phyloP scores from a whole-genome alignment of 2,113 vertebrate species.

The Garra rufa region DNA sequence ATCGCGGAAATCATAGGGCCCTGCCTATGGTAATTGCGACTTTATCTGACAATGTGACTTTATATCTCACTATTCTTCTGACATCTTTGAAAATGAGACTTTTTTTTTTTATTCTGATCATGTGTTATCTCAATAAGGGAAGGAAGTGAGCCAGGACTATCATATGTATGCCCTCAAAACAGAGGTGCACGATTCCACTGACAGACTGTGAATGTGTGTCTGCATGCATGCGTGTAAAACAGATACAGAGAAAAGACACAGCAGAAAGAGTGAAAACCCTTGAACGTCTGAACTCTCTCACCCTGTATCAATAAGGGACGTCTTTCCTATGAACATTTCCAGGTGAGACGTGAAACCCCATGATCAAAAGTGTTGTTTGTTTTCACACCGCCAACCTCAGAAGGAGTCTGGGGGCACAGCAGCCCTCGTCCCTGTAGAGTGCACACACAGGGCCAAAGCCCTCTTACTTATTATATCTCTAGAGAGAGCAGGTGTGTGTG shows the following conservation, averaged over 20 bases:
- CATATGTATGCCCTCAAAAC: not conserved
- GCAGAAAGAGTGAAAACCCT: constrained; percentile 1
- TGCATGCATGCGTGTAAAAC: constrained; percentile 57
- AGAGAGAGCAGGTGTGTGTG: constrained; percentile 53
- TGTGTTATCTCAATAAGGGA: not conserved
- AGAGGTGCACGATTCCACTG: constrained; percentile 31
- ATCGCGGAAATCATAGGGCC: too few species aligned
- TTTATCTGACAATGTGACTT: not conserved
- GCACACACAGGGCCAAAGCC: constrained; percentile 61
- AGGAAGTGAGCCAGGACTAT: not conserved
- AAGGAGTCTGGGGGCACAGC: constrained; percentile 54
- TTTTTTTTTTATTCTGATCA: not conserved
- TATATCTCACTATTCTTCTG: not conserved
- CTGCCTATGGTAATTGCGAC: not conserved
- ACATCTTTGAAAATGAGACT: not conserved
- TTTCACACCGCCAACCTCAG: constrained; percentile 68
- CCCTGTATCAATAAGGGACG: constrained; percentile 37
- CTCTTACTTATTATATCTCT: constrained; percentile 59
- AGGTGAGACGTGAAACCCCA: constrained; percentile 32
- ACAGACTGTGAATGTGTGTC: constrained; percentile 47
- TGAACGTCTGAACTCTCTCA: constrained; percentile 53
- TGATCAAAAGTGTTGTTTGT: constrained; percentile 73
- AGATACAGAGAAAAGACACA: not conserved
- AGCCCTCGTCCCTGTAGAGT: constrained; percentile 48
- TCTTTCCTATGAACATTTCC: constrained; percentile 48